A percentile compares a stretch with the other conserved stretches of the same genome.
Conservation (phyloP, 2,888 invertebrate species). For the Shargacucullia verbasci region DNA sequence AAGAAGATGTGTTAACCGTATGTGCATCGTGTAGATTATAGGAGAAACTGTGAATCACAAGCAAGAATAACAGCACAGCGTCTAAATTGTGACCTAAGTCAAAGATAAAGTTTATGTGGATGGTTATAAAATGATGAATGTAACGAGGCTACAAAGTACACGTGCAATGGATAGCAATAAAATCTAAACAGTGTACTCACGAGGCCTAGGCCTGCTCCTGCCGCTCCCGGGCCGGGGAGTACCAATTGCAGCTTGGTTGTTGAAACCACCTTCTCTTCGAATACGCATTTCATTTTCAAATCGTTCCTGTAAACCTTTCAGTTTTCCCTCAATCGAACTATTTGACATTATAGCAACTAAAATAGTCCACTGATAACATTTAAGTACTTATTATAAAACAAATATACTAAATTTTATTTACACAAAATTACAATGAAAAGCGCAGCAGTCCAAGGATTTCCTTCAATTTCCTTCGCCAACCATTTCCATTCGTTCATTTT, state of each 20-base stretch:
- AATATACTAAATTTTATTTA: constrained; percentile 77
- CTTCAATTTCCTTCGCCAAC: constrained; percentile 69
- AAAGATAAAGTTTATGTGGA: constrained; percentile 39
- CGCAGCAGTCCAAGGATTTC: constrained; percentile 84
- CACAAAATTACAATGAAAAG: constrained; percentile 81
- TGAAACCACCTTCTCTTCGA: constrained; percentile 90
- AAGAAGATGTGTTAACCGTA: constrained; percentile 4
- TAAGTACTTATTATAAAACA: constrained; percentile 75
- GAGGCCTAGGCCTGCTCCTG: constrained; percentile 89
- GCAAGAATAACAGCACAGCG: constrained; percentile 23
- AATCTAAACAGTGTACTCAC: constrained; percentile 81
- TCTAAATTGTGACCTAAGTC: constrained; percentile 23
- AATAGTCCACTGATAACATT: constrained; percentile 76
- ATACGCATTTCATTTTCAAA: constrained; percentile 90
- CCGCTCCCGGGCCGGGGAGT: constrained; percentile 87
- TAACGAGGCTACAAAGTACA: constrained; percentile 13
- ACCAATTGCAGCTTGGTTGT: constrained; percentile 88
- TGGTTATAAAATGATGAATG: constrained; percentile 34
- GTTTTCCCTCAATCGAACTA: constrained; percentile 93
- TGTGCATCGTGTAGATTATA: not conserved
- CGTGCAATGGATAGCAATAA: constrained; percentile 16
- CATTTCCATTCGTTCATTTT: constrained; percentile 70
- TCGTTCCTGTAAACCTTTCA: constrained; percentile 94
- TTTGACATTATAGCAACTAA: constrained; percentile 90
- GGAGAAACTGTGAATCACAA: constrained; percentile 9